Conservation (phyloP, 2,797 vertebrate species). For the Halcyon chelicuti region DNA sequence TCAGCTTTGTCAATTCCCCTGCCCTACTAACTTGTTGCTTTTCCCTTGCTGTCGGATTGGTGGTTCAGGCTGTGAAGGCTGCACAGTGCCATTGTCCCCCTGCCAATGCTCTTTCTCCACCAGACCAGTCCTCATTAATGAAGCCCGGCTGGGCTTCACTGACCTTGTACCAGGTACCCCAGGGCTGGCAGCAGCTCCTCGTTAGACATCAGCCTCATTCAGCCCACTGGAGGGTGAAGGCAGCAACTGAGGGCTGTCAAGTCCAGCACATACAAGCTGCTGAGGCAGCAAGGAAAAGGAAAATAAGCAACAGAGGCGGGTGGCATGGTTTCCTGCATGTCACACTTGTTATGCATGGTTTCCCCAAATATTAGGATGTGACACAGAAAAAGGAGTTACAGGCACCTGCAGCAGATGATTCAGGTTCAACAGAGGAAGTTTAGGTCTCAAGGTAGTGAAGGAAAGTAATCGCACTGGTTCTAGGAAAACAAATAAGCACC, state of each 20-base stretch:
- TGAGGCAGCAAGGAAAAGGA: slow-evolving; percentile 23
- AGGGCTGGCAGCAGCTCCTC: slow-evolving; percentile 7
- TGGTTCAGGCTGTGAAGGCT: neutral
- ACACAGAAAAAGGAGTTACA: slow-evolving; percentile 60
- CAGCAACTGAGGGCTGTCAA: neutral
- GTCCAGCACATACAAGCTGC: neutral
- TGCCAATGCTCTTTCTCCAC: slow-evolving; percentile 9
- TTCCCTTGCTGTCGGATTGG: neutral
- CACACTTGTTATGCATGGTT: neutral
- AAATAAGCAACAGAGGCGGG: neutral
- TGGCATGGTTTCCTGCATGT: neutral
- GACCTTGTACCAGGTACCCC: slow-evolving; percentile 24
- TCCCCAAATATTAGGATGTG: slow-evolving; percentile 32
- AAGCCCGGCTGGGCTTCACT: slow-evolving; percentile 34
- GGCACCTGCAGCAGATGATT: slow-evolving; percentile 76
- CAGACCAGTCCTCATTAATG: slow-evolving; percentile 43
- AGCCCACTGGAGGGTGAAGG: slow-evolving; percentile 37
- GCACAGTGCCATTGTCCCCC: neutral
- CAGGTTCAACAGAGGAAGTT: slow-evolving; percentile 62
- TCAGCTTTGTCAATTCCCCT: neutral
- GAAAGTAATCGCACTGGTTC: slow-evolving; percentile 72
- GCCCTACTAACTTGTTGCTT: neutral
- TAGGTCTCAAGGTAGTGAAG: slow-evolving; percentile 62
- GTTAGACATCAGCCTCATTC: slow-evolving; percentile 23
- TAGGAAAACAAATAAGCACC: slow-evolving; percentile 73